Base-by-base conservation (phyloP, 2,888 invertebrate species). In the Pollenia angustigena region DNA sequence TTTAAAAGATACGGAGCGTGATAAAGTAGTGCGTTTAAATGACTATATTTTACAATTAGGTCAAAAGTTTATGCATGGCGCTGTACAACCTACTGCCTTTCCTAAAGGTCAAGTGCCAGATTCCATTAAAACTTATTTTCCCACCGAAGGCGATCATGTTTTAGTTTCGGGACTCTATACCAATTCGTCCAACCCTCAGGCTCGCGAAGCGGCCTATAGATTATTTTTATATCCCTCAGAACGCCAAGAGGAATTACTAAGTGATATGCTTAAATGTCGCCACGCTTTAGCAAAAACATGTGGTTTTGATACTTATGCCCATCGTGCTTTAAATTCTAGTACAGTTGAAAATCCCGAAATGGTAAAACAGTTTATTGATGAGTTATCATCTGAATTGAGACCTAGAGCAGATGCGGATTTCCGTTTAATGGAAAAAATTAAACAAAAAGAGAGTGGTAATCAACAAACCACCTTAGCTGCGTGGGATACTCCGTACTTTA, bases 401-500 rank as follows among this genome's bases (percentile, higher is more conserved):
- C 94, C 95, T 54, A 94, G 96, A 89, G 97, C 98, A 0, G 94
- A 94, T 44, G 93, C 94, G n/a, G 98, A 98, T 92, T 97, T 97
- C 90, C 93, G 95, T 32, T 93, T 94, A 1, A 97, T 98, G 97
- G 94, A 95, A 54, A 93, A 94, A 83, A 96, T 98, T 95, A 98
- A 98, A 89, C 90, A 90, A 9, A 90, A 90, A 44, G 93, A 93
- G 10, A 90, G 90, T 12, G 88, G 89, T 0, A 88, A 90, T 11
- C 23, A 62, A 88, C 92, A 9, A 90, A 93, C 42, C 64, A 88
- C 90, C 0, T 91, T 96, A 0, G 94, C 94, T 90, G 94, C 95
- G 52, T 99, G 99, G 99, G 99, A 99, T 92, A 96, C 97, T 0
- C 96, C 98, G 0, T 98, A 97, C 92, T 97, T 96, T 90, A 96